phyloP scores from a whole-genome alignment of 2,797 vertebrate genomes.

The Notamacropus eugenii region DNA sequence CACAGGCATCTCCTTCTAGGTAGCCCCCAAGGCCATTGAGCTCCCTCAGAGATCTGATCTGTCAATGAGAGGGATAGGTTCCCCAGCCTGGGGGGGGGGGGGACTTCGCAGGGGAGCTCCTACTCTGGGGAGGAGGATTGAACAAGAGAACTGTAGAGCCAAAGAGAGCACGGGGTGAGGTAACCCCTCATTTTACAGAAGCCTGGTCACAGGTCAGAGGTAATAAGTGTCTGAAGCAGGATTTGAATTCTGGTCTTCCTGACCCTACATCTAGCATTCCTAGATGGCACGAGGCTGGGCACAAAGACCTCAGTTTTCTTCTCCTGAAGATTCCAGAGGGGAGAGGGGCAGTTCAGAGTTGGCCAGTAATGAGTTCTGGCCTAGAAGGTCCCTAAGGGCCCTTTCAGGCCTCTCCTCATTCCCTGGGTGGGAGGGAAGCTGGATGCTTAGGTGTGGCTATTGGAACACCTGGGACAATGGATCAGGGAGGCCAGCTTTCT shows the following conservation, averaged over 20 bases:
- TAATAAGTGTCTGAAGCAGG: neutral
- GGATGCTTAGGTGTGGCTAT: slow-evolving; percentile 12
- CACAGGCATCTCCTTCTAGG: neutral
- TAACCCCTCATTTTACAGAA: neutral
- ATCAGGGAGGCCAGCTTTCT: neutral
- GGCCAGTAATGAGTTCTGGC: neutral
- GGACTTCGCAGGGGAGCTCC: neutral
- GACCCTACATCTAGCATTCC: neutral
- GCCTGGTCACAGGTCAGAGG: neutral
- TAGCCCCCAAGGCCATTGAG: no score
- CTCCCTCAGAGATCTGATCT: neutral
- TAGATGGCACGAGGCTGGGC: neutral
- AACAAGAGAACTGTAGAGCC: neutral
- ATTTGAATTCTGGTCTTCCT: neutral
- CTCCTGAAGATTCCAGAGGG: neutral
- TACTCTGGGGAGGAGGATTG: neutral
- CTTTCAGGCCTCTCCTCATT: neutral
- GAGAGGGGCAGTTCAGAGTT: neutral
- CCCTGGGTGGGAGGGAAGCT: neutral
- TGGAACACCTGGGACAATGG: neutral
- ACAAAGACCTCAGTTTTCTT: neutral
- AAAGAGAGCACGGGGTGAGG: no score
- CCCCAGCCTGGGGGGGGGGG: neutral
- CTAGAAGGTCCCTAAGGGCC: neutral
- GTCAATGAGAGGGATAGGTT: neutral